Conservation (phyloP, 1,140 invertebrate species). For the Drosophila athabasca region DNA sequence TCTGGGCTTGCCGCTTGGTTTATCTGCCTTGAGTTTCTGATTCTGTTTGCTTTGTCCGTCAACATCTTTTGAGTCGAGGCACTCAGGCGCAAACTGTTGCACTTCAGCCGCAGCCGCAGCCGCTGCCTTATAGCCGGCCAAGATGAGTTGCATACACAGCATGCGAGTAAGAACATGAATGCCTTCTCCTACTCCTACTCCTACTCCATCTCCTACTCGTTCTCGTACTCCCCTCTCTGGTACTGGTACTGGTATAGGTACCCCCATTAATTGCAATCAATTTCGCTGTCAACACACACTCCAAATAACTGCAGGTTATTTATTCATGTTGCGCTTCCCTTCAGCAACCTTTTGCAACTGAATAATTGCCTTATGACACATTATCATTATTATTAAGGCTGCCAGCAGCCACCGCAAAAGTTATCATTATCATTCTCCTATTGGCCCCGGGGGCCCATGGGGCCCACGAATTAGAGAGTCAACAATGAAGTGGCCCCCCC, state of each 20-base stretch:
- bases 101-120: slow-evolving; percentile 60
- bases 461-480: slow-evolving; percentile 55
- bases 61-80: slow-evolving; percentile 68
- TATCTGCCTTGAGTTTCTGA: slow-evolving; percentile 16
- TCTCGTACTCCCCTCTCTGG: neutral
- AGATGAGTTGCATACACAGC: neutral
- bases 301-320: slow-evolving; percentile 79
- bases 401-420: slow-evolving; percentile 30
- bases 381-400: slow-evolving; percentile 78
- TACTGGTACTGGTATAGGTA: neutral
- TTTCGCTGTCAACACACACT: slow-evolving; percentile 81
- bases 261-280: slow-evolving; percentile 78
- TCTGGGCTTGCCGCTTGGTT: slow-evolving; percentile 9
- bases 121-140: slow-evolving; percentile 10
- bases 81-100: slow-evolving; percentile 61
- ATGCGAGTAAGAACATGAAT: slow-evolving; percentile 1
- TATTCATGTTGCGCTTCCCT: slow-evolving; percentile 65
- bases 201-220: too few relatives aligned
- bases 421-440: slow-evolving; percentile 62
- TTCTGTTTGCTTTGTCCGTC: slow-evolving; percentile 65
- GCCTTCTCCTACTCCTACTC: neutral
- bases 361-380: slow-evolving; percentile 82
- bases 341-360: slow-evolving; percentile 70
- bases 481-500: slow-evolving; percentile 35
- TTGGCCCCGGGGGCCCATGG: slow-evolving; percentile 25